Evolutionary conservation across 2,888 invertebrate species (phyloP).

Genomic region (Leptinotarsa juncta): DNA sequence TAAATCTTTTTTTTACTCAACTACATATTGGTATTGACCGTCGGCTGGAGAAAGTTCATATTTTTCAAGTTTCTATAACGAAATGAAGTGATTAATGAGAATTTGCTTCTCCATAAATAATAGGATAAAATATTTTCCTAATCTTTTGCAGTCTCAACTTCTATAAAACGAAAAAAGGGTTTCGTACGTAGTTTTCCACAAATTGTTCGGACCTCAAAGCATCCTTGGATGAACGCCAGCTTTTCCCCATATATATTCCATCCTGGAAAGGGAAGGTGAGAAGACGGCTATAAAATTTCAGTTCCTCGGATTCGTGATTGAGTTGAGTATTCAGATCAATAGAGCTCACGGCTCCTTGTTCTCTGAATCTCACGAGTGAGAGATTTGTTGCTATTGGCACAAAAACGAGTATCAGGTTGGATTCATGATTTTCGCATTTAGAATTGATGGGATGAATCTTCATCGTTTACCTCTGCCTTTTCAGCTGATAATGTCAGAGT

Average conservation of each 20-base stretch:
- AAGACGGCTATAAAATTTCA: conserved; percentile 22
- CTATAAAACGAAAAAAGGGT: too few species aligned
- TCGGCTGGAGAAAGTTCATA: too few species aligned
- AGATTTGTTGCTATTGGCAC: conserved; percentile 24
- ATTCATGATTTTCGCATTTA: background rate
- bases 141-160: too few species aligned
- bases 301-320: conserved; percentile 20
- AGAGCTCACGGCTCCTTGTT: conserved; percentile 3
- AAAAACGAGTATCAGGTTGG: background rate
- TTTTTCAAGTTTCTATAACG: too few species aligned
- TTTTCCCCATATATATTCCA: background rate
- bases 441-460: background rate
- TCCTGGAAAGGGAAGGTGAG: conserved; percentile 12
- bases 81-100: too few species aligned
- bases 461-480: conserved; percentile 3
- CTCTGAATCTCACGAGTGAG: conserved; percentile 13
- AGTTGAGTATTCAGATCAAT: conserved; percentile 22
- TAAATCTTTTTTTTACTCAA: too few species aligned
- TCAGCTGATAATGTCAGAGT: background rate
- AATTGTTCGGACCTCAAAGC: background rate
- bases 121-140: too few species aligned
- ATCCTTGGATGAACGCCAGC: background rate
- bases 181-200: background rate
- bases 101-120: too few species aligned
- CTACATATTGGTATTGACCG: too few species aligned